Base-by-base conservation (phyloP, 1,140 invertebrate species). In the Trachymyrmex cornetzi region DNA sequence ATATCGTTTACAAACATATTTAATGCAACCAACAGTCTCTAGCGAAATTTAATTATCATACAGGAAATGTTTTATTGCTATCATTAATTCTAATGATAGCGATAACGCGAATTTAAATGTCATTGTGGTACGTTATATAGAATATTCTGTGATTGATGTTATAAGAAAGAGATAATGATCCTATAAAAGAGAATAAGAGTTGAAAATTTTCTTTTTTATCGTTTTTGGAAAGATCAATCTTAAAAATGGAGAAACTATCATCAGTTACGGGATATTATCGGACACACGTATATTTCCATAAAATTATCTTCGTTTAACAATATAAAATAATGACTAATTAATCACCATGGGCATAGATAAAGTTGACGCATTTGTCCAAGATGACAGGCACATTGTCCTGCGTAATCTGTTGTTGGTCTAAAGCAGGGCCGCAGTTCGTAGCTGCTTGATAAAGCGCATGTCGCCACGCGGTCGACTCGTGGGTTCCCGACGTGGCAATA, bases 361-460 rank as follows among this genome's bases (percentile, higher is more conserved):
- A 98, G 92, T 98, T 98, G 59, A 99, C 97, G 94, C 98, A 99
- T 93, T 98, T 98, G 89, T 99, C 98, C 2, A 99, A 97, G 77
- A 99, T 97, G 19, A 98, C 97, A 30, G 98, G 98, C 44, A 99
- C 96, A 93, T 98, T 97, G 86, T 98, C 97, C 89, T 97, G 97
- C 7, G 98, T 98, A 38, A 99, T 94, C 93, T 98, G 98, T 93
- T 99, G 98, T 89, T 99, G 97, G 59, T 97, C 96, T 64, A 99
- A 95, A 6, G 96, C 95, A 2, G 96, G 95, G 12, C 98, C 98
- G 94, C 98, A 98, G 87, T 97, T 97, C 69, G 97, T 96, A 0
- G 98, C 97, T 9, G 97, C 97, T 84, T 97, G 95, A 90, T 97
- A 96, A 14, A 98, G 96, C 63, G 97, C 97, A 90, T 97, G 96